phyloP scores from a whole-genome alignment of 2,113 vertebrate species.

The Mirounga angustirostris region DNA sequence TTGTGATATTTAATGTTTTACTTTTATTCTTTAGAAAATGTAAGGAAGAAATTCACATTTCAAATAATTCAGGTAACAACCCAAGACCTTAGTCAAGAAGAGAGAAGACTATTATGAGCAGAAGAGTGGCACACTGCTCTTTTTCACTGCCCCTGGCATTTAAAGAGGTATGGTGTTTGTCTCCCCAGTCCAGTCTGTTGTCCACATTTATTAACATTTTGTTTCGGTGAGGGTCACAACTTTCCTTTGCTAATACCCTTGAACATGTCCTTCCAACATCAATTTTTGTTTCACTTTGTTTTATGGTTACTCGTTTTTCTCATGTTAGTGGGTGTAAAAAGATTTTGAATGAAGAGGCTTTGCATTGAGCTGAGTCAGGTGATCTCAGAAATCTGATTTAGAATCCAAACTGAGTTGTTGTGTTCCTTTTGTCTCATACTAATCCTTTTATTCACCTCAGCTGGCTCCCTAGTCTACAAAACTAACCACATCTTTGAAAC shows the following conservation, averaged over 20 bases:
- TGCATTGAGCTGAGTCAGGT: background rate
- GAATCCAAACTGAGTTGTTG: background rate
- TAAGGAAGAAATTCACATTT: background rate
- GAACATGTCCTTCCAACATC: background rate
- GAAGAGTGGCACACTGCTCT: background rate
- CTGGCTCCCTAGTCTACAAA: background rate
- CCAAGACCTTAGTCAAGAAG: background rate
- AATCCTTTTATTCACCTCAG: background rate
- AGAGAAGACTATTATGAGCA: background rate
- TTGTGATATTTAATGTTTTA: background rate
- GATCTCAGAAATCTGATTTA: conserved; percentile 22
- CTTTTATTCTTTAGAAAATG: conserved; percentile 38
- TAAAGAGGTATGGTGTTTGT: background rate
- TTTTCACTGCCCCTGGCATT: background rate
- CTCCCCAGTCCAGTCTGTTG: background rate
- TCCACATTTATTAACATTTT: background rate
- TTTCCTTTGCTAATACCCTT: background rate
- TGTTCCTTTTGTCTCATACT: background rate
- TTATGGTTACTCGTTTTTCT: background rate
- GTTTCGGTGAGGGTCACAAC: background rate
- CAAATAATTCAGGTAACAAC: background rate
- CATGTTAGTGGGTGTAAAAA: background rate
- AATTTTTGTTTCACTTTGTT: background rate
- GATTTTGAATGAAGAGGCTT: conserved; percentile 1
- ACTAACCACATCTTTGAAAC: background rate